Conservation (phyloP, 2,797 vertebrate species). For the Phoebastria nigripes region DNA sequence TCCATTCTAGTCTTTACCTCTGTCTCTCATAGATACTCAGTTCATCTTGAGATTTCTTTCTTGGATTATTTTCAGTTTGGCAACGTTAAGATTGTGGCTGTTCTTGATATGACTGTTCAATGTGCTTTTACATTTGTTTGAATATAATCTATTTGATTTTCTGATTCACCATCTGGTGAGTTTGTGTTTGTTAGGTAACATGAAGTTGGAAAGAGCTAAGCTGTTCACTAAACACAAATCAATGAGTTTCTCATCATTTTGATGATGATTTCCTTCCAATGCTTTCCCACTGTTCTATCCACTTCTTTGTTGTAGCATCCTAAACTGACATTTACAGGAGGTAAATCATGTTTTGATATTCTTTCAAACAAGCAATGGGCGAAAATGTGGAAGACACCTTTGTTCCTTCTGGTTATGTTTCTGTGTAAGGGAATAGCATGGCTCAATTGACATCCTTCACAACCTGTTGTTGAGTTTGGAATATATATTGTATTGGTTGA, state of each 20-base stretch:
- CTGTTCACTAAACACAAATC: neutral
- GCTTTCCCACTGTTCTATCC: neutral
- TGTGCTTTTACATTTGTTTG: constrained; percentile 40
- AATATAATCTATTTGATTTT: constrained; percentile 30
- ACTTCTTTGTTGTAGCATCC: neutral
- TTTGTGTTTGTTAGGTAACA: constrained; percentile 53
- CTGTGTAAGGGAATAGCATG: neutral
- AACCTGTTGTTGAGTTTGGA: neutral
- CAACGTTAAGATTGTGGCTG: constrained; percentile 5
- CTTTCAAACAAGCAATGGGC: neutral
- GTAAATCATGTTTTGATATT: neutral
- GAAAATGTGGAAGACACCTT: neutral
- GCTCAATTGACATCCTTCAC: neutral
- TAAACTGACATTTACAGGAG: neutral
- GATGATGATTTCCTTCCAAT: neutral
- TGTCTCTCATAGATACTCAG: neutral
- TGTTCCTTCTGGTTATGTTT: neutral
- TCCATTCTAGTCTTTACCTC: neutral
- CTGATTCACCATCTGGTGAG: constrained; percentile 30
- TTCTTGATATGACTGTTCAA: neutral
- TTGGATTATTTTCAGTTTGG: constrained; percentile 26
- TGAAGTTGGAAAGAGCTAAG: neutral
- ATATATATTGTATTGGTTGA: neutral
- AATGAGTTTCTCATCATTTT: neutral
- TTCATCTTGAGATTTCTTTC: neutral